These are phyloP conservation scores for Phenganax marumi DNA, from an alignment of 92 coral and sea anemone genomes.

Conservation along the genomic window DNA sequence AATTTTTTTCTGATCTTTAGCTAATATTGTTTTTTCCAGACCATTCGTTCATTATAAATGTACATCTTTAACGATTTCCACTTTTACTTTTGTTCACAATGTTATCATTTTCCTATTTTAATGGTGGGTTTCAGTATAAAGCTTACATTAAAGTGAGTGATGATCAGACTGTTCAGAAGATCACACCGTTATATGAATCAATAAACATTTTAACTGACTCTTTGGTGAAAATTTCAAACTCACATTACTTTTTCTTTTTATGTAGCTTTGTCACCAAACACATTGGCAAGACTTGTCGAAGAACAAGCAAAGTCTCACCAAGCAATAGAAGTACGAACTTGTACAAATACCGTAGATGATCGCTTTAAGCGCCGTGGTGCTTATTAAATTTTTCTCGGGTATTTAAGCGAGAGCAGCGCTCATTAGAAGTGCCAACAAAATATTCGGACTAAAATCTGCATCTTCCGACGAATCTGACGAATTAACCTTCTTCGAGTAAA, in stretches of 20 bases:
- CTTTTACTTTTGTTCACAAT: no score
- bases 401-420: no score
- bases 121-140: no score
- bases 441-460: no score
- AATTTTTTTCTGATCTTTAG: neutral
- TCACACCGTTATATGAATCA: neutral
- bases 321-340: conserved; percentile 78
- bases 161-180: no score
- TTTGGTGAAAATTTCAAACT: neutral
- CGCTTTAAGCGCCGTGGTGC: no score
- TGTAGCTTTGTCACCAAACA: conserved; percentile 73
- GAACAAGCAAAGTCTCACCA: conserved; percentile 93
- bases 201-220: neutral
- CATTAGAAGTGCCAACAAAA: no score
- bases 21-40: neutral
- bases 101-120: no score
- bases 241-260: neutral
- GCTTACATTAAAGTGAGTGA: no score
- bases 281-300: conserved; percentile 80
- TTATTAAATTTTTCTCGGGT: neutral
- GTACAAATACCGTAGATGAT: neutral
- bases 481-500: no score
- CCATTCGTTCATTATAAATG: neutral
- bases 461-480: no score
- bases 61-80: neutral